Evolutionary conservation across 2,797 vertebrate genomes (phyloP).

Genomic region (Schizopygopsis pylzovi): DNA sequence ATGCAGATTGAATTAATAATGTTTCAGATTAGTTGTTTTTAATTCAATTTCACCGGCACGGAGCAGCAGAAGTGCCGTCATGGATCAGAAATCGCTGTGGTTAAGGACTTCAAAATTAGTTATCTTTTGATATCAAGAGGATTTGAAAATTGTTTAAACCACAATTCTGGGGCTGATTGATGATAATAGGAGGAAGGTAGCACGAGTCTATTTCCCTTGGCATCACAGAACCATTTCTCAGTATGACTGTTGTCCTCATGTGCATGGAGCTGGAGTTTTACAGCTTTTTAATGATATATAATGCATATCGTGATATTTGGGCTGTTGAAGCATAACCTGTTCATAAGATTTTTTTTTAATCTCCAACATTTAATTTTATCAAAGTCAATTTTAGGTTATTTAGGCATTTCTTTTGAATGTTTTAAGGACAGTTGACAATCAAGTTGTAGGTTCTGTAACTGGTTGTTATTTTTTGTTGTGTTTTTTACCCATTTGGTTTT

Average conservation of each 20-base stretch:
- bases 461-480: neutral
- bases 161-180: neutral
- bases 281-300: constrained; percentile 1
- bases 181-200: neutral
- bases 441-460: no score
- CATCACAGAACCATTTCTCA: neutral
- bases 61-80: constrained; percentile 5
- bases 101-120: constrained; percentile 12
- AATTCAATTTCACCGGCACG: neutral
- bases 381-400: neutral
- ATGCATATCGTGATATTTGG: neutral
- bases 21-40: constrained; percentile 34
- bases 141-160: constrained; percentile 1
- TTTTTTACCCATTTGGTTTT: no score
- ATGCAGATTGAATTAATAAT: constrained; percentile 16
- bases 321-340: neutral
- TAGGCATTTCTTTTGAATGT: neutral
- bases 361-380: neutral
- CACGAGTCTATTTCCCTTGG: neutral
- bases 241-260: neutral
- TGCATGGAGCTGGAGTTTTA: neutral
- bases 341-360: neutral
- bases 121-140: constrained; percentile 3
- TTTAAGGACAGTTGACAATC: neutral
- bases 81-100: constrained; percentile 14